Conservation (phyloP, 2,797 vertebrate species). For the Novumbra hubbsi region DNA sequence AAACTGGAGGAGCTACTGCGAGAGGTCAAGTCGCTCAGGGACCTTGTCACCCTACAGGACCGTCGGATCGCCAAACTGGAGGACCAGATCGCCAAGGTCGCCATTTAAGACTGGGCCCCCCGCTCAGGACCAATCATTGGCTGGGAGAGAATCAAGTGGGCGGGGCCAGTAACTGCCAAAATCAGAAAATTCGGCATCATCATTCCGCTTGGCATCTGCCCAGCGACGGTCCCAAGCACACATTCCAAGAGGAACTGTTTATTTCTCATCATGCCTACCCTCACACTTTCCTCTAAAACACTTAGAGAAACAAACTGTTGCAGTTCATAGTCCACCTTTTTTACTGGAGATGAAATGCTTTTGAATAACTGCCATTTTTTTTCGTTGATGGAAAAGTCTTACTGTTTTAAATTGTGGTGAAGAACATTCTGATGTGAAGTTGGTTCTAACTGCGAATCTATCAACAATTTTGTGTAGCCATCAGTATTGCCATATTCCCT, state of each 20-base stretch:
- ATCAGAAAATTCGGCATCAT: slow-evolving; percentile 66
- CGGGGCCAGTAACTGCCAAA: slow-evolving; percentile 67
- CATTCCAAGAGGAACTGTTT: slow-evolving; percentile 82
- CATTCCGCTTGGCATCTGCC: slow-evolving; percentile 66
- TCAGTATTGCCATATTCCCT: slow-evolving; percentile 74
- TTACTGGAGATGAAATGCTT: slow-evolving; percentile 42
- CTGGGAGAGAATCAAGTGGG: slow-evolving; percentile 50
- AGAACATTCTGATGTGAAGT: slow-evolving; percentile 71
- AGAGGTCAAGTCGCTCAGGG: slow-evolving; percentile 95
- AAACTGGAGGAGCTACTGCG: slow-evolving; percentile 96
- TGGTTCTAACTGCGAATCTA: slow-evolving; percentile 64
- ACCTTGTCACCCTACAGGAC: slow-evolving; percentile 91
- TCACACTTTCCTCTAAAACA: slow-evolving; percentile 47
- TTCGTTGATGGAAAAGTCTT: slow-evolving; percentile 68
- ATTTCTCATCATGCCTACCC: slow-evolving; percentile 51
- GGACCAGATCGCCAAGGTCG: slow-evolving; percentile 91
- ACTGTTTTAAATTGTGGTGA: slow-evolving; percentile 58
- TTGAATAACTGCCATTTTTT: slow-evolving; percentile 68
- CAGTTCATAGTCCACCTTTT: slow-evolving; percentile 41
- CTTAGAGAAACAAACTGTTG: slow-evolving; percentile 54
- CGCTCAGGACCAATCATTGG: slow-evolving; percentile 40
- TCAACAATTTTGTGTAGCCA: slow-evolving; percentile 71
- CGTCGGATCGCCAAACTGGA: slow-evolving; percentile 95
- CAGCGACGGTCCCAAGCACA: slow-evolving; percentile 64
- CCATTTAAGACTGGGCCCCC: slow-evolving; percentile 71